Percentiles rank a stretch among this genome's conserved stretches.
Conservation (phyloP, 1,140 invertebrate species). For the Phortica variegata region DNA sequence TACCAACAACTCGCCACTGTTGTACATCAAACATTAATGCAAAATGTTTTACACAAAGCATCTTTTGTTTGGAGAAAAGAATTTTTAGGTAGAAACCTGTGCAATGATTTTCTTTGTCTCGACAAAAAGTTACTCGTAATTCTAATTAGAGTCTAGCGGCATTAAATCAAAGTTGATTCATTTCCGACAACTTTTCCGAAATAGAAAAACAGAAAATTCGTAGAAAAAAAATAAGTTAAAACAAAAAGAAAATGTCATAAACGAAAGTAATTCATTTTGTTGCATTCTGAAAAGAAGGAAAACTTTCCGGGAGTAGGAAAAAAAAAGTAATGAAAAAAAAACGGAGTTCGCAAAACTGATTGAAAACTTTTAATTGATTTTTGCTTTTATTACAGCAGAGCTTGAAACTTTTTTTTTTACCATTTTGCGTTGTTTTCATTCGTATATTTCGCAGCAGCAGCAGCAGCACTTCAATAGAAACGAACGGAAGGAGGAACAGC, state of each 20-base stretch:
- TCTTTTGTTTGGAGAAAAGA: not conserved
- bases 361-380: slow-evolving; percentile 56
- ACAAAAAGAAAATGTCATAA: slow-evolving; percentile 12
- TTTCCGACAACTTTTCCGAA: not conserved
- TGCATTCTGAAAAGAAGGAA: no score
- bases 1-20: no score
- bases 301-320: slow-evolving; percentile 12
- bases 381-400: slow-evolving; percentile 16
- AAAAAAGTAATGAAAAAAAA: slow-evolving; percentile 34
- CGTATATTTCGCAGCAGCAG: slow-evolving; percentile 3
- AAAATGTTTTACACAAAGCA: no score
- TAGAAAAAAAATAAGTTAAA: slow-evolving; percentile 7
- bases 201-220: not conserved
- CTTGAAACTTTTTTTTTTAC: slow-evolving; percentile 31
- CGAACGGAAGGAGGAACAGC: not conserved
- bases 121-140: no score
- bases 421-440: not conserved
- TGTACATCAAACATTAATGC: no score
- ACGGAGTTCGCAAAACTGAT: slow-evolving; percentile 28
- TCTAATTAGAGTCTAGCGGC: not conserved
- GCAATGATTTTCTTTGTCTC: no score
- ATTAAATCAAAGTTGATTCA: not conserved
- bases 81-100: not conserved
- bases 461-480: not conserved
- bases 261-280: no score